Conservation (phyloP, 2,888 invertebrate species). For the Lasioglossum zephyrum region DNA sequence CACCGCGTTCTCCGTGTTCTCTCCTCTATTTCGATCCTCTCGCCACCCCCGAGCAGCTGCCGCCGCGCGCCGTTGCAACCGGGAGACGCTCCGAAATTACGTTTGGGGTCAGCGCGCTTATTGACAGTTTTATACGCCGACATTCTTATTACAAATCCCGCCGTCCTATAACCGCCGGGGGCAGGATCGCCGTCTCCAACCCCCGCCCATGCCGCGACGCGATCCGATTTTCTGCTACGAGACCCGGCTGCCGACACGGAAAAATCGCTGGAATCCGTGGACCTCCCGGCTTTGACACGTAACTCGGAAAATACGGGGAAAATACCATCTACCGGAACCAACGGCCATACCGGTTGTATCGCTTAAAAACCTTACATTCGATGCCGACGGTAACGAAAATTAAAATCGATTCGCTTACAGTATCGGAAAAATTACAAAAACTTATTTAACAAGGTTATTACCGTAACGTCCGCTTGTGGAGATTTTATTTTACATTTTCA, state of each 20-base stretch:
- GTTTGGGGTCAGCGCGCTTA: constrained; percentile 77
- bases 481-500: background rate
- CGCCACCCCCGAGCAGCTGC: constrained; percentile 30
- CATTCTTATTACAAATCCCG: constrained; percentile 77
- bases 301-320: background rate
- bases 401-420: background rate
- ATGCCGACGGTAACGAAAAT: background rate
- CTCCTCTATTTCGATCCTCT: constrained; percentile 26
- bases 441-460: background rate
- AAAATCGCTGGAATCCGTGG: constrained; percentile 27
- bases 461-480: background rate
- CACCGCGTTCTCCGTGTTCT: constrained; percentile 20
- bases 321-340: background rate
- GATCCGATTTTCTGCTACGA: constrained; percentile 55
- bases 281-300: constrained; percentile 8
- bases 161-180: constrained; percentile 47
- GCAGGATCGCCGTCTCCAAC: constrained; percentile 53
- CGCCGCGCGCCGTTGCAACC: constrained; percentile 49
- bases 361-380: background rate
- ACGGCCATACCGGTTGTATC: background rate
- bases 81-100: constrained; percentile 72
- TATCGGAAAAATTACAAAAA: background rate
- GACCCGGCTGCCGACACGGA: constrained; percentile 24
- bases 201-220: constrained; percentile 10
- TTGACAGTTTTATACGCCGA: constrained; percentile 77